A percentile compares a stretch with the other conserved stretches of the same genome.
phyloP scores from a whole-genome alignment of 2,888 invertebrate species.

The Agrochola lota region DNA sequence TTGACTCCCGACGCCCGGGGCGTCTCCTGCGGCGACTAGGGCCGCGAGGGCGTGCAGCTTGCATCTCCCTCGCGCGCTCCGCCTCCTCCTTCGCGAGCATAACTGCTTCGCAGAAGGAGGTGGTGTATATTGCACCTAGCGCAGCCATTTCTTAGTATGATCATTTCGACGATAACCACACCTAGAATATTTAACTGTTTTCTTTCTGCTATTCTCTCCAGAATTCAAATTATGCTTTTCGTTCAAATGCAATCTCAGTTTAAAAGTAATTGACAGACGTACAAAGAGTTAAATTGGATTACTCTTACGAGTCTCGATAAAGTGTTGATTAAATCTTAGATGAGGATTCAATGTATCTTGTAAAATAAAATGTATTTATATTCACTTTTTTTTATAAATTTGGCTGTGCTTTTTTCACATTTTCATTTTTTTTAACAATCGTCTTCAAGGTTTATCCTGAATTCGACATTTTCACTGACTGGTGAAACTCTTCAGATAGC shows the following conservation, averaged over 20 bases:
- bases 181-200: not conserved
- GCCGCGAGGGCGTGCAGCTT: too few relatives aligned
- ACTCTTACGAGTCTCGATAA: not conserved
- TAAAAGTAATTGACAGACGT: constrained; percentile 6
- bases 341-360: not conserved
- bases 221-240: constrained; percentile 13
- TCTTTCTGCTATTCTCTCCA: not conserved
- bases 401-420: too few relatives aligned
- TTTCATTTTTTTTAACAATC: too few relatives aligned
- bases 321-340: constrained; percentile 10
- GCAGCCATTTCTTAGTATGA: not conserved
- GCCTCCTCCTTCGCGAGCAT: too few relatives aligned
- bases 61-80: too few relatives aligned
- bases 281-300: constrained; percentile 21
- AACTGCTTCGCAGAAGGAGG: too few relatives aligned
- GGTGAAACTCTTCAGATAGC: too few relatives aligned
- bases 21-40: too few relatives aligned
- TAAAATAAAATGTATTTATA: not conserved
- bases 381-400: too few relatives aligned
- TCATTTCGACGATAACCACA: not conserved
- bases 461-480: too few relatives aligned
- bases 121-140: not conserved
- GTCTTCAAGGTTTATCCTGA: too few relatives aligned
- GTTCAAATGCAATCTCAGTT: constrained; percentile 23
- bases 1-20: too few relatives aligned